phyloP scores from a whole-genome alignment of 2,797 vertebrate species.

The Anguilla anguilla region DNA sequence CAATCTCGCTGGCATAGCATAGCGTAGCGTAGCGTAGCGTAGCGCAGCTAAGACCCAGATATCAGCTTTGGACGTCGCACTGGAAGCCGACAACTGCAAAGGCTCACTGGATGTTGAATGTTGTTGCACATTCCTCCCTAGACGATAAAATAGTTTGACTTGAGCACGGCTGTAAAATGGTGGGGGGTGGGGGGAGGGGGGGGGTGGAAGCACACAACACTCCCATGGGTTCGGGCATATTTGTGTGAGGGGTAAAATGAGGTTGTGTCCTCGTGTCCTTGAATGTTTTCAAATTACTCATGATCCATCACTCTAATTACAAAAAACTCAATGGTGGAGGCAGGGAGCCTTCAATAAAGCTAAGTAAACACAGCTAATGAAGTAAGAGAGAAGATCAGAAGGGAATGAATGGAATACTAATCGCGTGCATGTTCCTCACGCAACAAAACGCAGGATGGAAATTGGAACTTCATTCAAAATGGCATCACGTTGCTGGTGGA shows the following conservation, averaged over 20 bases:
- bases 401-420: slow-evolving; percentile 54
- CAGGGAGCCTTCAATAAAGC: slow-evolving; percentile 2
- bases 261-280: background rate
- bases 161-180: background rate
- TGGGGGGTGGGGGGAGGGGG: too few species aligned
- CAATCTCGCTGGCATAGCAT: background rate
- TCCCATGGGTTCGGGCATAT: background rate
- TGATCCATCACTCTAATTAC: slow-evolving; percentile 13
- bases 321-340: background rate
- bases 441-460: slow-evolving; percentile 34
- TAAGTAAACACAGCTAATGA: slow-evolving; percentile 31
- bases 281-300: background rate
- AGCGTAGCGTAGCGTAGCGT: background rate
- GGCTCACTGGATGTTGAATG: background rate
- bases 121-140: background rate
- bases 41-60: background rate
- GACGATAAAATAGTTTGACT: background rate
- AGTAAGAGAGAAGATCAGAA: slow-evolving; percentile 35
- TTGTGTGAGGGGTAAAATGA: background rate
- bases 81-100: background rate
- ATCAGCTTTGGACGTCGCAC: background rate
- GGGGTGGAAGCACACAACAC: background rate
- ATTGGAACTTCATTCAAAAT: slow-evolving; percentile 43
- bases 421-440: slow-evolving; percentile 43
- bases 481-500: slow-evolving; percentile 31